Evolutionary conservation across 2,113 vertebrate species (phyloP).

Genomic region (Argyrosomus japonicus): DNA sequence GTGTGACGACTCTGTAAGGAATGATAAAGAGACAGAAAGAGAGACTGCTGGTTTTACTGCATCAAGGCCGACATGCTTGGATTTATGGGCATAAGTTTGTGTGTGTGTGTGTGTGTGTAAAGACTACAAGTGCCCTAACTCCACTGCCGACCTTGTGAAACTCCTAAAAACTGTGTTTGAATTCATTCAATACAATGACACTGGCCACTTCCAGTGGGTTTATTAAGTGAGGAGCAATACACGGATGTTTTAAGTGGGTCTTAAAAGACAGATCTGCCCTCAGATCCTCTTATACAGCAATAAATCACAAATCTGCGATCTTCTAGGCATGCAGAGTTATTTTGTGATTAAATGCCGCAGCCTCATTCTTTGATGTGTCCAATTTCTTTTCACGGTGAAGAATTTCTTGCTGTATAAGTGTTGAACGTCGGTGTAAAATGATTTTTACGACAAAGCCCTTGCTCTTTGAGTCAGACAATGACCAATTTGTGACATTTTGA

Average conservation of each 20-base stretch:
- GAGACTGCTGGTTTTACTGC: slow-evolving; percentile 75
- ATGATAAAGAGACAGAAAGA: slow-evolving; percentile 78
- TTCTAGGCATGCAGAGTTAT: slow-evolving; percentile 44
- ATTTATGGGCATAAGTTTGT: slow-evolving; percentile 69
- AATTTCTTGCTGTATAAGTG: slow-evolving; percentile 16
- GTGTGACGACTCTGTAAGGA: slow-evolving; percentile 74
- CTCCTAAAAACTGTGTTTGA: slow-evolving; percentile 67
- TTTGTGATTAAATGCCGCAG: slow-evolving; percentile 52
- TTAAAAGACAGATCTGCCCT: slow-evolving; percentile 69
- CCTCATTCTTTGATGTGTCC: slow-evolving; percentile 50
- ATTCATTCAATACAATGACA: slow-evolving; percentile 44
- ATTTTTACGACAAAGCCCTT: background rate
- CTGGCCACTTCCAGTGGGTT: slow-evolving; percentile 58
- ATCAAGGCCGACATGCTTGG: slow-evolving; percentile 77
- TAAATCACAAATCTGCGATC: slow-evolving; percentile 55
- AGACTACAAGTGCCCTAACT: slow-evolving; percentile 44
- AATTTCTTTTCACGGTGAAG: slow-evolving; percentile 38
- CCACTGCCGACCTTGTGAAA: slow-evolving; percentile 69
- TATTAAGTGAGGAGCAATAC: slow-evolving; percentile 64
- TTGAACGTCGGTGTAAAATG: slow-evolving; percentile 28
- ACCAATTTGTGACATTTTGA: slow-evolving; percentile 38
- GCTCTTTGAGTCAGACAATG: slow-evolving; percentile 16
- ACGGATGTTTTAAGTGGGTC: slow-evolving; percentile 49
- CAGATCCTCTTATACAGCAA: slow-evolving; percentile 27
- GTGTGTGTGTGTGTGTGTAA: slow-evolving; percentile 6